A percentile compares a stretch with the other conserved stretches of the same genome.
Conservation (phyloP, 2,888 invertebrate genomes). For the Noctua janthe region DNA sequence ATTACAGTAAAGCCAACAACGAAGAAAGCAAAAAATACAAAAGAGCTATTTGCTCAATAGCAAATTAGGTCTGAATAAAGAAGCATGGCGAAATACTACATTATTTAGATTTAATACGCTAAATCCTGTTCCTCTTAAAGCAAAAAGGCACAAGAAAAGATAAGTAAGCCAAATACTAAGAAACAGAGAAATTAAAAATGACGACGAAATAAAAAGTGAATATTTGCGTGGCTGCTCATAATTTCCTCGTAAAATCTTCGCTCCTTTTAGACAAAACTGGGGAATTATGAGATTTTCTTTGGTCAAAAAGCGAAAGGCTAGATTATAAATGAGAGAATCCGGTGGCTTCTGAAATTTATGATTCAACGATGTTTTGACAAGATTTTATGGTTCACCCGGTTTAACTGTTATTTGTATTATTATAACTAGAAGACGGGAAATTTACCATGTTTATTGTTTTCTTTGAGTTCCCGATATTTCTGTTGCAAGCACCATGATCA, state of each 20-base stretch:
- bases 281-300: conserved; percentile 37
- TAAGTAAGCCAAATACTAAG: conserved; percentile 24
- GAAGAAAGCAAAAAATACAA: not conserved
- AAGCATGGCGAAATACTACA: conserved; percentile 2
- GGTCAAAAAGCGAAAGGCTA: conserved; percentile 24
- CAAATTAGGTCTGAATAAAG: conserved; percentile 5
- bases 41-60: not conserved
- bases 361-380: not conserved
- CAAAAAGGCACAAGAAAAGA: conserved; percentile 28
- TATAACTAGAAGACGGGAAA: no score
- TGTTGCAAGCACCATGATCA: no score
- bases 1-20: not conserved
- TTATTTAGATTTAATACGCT: conserved; percentile 47
- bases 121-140: conserved; percentile 8
- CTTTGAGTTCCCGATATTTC: no score
- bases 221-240: conserved; percentile 50
- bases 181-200: conserved; percentile 47
- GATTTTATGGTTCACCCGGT: not conserved
- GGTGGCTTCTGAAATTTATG: not conserved
- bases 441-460: no score
- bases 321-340: conserved; percentile 15
- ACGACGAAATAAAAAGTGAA: conserved; percentile 50
- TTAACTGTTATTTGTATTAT: not conserved
- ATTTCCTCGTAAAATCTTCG: conserved; percentile 40
- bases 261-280: conserved; percentile 39